Evolutionary conservation across 2,113 vertebrate species (phyloP), one percentile per base, ranked within the genome.

Genomic region (Hypomesus transpacificus): DNA sequence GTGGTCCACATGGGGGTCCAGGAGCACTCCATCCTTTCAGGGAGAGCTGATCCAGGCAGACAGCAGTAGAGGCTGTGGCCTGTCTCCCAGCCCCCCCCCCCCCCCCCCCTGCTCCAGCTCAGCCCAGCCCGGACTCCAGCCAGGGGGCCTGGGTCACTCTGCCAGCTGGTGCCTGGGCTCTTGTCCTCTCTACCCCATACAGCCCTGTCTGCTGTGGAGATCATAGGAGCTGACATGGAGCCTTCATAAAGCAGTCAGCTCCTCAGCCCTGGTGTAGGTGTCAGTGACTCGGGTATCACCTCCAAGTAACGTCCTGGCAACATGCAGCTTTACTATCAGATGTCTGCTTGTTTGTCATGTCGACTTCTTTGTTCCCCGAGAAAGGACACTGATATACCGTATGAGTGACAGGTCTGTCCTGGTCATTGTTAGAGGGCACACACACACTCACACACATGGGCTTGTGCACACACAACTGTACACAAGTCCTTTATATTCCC

Each of bases 81-180:
- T 60, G 53, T 60, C 54, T 84, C 76, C 71, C 76, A 79, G 83
- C 78, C 84, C 88, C 78, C 79, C 85, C 8, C 24, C 78, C 79
- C 85, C 11, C n/a, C 39, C 7, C 39, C 39, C 52, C 54, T n/a
- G 20, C 67, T 69, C 68, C 58, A 71, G 13, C 69, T 26, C 18
- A 26, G 60, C 31, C 7, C 31, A 34, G 85, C 82, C 79, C 76
- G 84, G 85, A 81, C 84, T 85, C 75, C 79, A 85, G 86, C 86
- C 86, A 87, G 74, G 76, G 84, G 88, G 85, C 82, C 76, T 26
- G 78, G 87, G 85, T 88, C 85, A 85, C 73, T 89, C 86, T 86
- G 84, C 86, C 88, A 91, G 89, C 88, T 91, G 87, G 84, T 89
- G 78, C 81, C 78, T 82, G 78, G 78, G 77, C 82, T 80, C 71